Conservation (phyloP, 1,140 invertebrate species). For the Apis laboriosa region DNA sequence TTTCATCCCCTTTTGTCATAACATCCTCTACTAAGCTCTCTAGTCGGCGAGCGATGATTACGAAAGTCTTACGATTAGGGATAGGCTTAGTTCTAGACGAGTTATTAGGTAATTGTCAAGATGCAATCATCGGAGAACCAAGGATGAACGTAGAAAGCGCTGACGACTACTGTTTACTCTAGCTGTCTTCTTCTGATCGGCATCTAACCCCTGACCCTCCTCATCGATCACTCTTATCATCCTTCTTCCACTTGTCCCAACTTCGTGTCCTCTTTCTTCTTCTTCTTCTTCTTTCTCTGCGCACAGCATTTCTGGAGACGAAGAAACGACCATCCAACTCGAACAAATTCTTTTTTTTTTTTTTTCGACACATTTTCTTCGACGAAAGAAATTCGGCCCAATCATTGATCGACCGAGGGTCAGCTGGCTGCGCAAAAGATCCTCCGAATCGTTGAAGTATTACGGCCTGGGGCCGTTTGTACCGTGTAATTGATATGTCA, state of each 20-base stretch:
- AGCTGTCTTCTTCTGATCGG: neutral
- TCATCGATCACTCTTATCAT: neutral
- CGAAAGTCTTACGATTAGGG: conserved; percentile 30
- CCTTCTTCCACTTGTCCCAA: too few relatives aligned
- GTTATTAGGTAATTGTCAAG: conserved; percentile 10
- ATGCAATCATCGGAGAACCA: conserved; percentile 31
- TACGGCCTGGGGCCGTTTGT: conserved; percentile 15
- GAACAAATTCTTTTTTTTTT: too few relatives aligned
- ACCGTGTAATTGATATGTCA: conserved; percentile 62
- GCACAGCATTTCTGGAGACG: too few relatives aligned
- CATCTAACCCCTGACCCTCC: conserved; percentile 10
- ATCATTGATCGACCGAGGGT: neutral
- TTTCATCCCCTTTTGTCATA: too few relatives aligned
- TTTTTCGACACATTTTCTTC: too few relatives aligned
- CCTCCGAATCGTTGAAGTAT: conserved; percentile 18
- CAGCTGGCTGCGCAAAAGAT: conserved; percentile 13
- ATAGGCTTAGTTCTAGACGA: conserved; percentile 32
- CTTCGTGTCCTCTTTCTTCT: too few relatives aligned
- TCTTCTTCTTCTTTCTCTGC: too few relatives aligned
- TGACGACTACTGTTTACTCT: conserved; percentile 21
- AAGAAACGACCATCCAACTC: too few relatives aligned
- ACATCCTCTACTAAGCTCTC: conserved; percentile 15
- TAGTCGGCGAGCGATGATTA: conserved; percentile 27
- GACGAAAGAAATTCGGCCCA: neutral
- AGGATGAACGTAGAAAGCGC: conserved; percentile 40